Evolutionary conservation across 2,113 vertebrate genomes (phyloP).

Genomic region (Podocnemis expansa): DNA sequence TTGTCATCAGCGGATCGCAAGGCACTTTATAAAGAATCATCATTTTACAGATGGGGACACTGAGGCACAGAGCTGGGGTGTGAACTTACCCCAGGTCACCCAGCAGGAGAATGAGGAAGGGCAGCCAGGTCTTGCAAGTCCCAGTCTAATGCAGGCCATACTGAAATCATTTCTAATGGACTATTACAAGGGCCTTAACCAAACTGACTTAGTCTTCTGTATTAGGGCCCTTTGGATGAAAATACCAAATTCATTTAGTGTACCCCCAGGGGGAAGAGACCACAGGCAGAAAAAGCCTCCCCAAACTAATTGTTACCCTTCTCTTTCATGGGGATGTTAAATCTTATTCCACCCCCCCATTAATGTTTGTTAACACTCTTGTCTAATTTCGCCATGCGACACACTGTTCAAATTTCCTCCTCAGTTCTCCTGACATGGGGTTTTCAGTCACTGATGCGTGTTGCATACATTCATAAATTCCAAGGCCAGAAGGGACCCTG

Average conservation of each 20-base stretch:
- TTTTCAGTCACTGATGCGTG: not conserved
- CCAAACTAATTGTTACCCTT: not conserved
- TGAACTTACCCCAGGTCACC: not conserved
- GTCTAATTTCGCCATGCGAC: not conserved
- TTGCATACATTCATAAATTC: not conserved
- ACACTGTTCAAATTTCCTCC: not conserved
- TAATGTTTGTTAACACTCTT: not conserved
- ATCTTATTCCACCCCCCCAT: not conserved
- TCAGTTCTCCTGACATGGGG: not conserved
- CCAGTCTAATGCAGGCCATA: not conserved
- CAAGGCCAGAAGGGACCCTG: not conserved
- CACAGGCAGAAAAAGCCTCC: fast-evolving
- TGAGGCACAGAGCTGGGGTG: not conserved
- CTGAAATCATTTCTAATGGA: not conserved
- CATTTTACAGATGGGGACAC: not conserved
- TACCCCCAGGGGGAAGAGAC: not conserved
- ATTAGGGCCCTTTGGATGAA: not conserved
- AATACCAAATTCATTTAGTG: not conserved
- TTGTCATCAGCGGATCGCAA: not conserved
- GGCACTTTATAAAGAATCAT: no score
- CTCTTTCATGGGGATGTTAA: not conserved
- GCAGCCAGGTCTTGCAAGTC: not conserved
- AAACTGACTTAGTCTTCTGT: not conserved
- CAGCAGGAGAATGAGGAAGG: not conserved
- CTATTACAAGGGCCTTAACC: fast-evolving